phyloP scores from a whole-genome alignment of 2,888 invertebrate genomes.

The Archips xylosteana region DNA sequence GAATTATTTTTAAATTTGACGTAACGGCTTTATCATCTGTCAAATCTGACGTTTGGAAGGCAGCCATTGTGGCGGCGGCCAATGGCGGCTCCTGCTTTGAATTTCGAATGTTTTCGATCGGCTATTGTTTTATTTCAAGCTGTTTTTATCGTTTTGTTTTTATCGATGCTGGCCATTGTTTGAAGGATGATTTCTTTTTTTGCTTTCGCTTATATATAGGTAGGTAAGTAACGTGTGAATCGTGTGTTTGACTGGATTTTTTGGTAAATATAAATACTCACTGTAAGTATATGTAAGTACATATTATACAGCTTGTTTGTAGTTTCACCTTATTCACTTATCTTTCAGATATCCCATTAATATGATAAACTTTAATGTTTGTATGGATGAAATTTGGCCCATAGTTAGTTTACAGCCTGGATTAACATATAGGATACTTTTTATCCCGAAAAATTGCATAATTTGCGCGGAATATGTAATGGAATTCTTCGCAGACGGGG shows the following conservation, averaged over 20 bases:
- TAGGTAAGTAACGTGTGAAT: not conserved
- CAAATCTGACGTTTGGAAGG: slow-evolving; percentile 41
- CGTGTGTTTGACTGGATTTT: not conserved
- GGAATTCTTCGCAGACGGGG: too few relatives aligned
- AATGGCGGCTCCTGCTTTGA: slow-evolving; percentile 42
- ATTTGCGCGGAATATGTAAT: too few relatives aligned
- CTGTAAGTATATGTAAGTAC: too few relatives aligned
- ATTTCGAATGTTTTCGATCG: slow-evolving; percentile 39
- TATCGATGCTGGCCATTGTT: slow-evolving; percentile 35
- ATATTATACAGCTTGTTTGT: too few relatives aligned
- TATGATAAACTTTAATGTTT: too few relatives aligned
- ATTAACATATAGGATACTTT: too few relatives aligned
- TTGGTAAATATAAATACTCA: too few relatives aligned
- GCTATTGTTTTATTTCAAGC: slow-evolving; percentile 39
- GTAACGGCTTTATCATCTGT: slow-evolving; percentile 39
- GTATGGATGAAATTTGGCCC: too few relatives aligned
- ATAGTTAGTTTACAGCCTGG: too few relatives aligned
- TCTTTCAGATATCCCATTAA: too few relatives aligned
- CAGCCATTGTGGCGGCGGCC: slow-evolving; percentile 37
- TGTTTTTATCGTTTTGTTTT: slow-evolving; percentile 37
- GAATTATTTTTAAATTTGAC: slow-evolving; percentile 27
- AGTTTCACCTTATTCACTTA: too few relatives aligned
- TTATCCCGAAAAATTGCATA: too few relatives aligned
- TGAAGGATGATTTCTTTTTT: slow-evolving; percentile 34
- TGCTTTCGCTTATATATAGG: not conserved